Evolutionary conservation across 2,888 invertebrate genomes (phyloP).

Genomic region (Drepana falcataria): DNA sequence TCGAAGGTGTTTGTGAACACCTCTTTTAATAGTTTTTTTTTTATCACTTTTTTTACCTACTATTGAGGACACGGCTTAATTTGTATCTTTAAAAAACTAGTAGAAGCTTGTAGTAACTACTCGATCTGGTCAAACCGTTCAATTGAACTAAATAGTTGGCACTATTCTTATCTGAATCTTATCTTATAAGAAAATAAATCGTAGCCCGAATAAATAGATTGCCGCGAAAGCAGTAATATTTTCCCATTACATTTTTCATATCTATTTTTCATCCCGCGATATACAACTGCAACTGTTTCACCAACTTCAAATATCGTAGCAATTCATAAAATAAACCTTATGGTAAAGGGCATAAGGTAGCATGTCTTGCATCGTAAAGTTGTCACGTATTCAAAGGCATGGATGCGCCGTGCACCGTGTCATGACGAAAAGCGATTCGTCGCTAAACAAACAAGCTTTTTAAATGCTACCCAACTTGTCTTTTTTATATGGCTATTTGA

Average conservation of each 20-base stretch:
- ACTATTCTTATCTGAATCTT: slow-evolving; percentile 16
- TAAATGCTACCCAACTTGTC: slow-evolving; percentile 79
- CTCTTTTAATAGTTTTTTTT: too few relatives aligned
- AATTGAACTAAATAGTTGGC: background rate
- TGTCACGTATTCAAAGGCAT: slow-evolving; percentile 31
- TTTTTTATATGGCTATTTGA: slow-evolving; percentile 78
- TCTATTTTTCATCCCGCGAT: slow-evolving; percentile 38
- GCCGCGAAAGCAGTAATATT: slow-evolving; percentile 23
- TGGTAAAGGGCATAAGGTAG: slow-evolving; percentile 17
- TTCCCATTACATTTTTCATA: slow-evolving; percentile 39
- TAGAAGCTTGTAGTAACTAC: background rate
- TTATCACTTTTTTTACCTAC: too few relatives aligned
- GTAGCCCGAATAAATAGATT: slow-evolving; percentile 19
- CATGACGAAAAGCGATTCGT: slow-evolving; percentile 75
- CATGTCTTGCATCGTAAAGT: slow-evolving; percentile 28
- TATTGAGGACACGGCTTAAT: background rate
- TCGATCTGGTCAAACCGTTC: background rate
- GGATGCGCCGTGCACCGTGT: slow-evolving; percentile 62
- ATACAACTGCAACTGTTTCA: slow-evolving; percentile 22
- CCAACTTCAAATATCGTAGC: slow-evolving; percentile 19
- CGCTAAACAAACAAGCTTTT: slow-evolving; percentile 77
- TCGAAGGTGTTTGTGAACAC: too few relatives aligned
- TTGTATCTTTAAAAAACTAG: background rate
- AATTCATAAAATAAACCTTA: slow-evolving; percentile 25
- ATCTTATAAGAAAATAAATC: slow-evolving; percentile 19